Evolutionary conservation across 2,888 invertebrate genomes (phyloP), one percentile per base, ranked within the genome.

Genomic region (Microplitis manilae): DNA sequence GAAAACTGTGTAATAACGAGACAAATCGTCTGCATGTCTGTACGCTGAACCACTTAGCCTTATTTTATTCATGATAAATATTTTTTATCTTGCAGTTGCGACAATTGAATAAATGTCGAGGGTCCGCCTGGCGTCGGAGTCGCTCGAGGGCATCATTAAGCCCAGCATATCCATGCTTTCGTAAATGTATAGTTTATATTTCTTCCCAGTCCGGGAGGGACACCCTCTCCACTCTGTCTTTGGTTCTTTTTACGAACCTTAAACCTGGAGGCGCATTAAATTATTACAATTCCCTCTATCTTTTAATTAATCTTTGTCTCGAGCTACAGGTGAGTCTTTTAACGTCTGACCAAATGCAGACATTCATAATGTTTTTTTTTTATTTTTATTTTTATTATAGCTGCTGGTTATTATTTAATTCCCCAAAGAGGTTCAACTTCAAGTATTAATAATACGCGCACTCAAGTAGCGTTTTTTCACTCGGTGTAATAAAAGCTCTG

Each of bases 91-190:
- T 69, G 65, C 82, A 82, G 83, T 81, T 80, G 79, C 77, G 83
- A 84, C 82, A 84, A 85, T 85, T 85, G 84, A 82, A 82, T 83
- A 83, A 85, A 84, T 72, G 77, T 69, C 75, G 79, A 73, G 77
- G 79, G 81, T 70, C 79, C 79, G 81, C 79, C 73, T 30, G 78
- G 77, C 80, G 82, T 79, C 73, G 71, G 60, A 77, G 79, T 80
- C 71, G 84, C 88, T 85, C 77, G 81, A 83, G 85, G 88, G 88
- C 88, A 86, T 88, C 87, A 87, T 88, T 88, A 88, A 87, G 84
- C 84, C 78, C 81, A 80, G 9, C 80, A 59, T 39, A 71, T 71
- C 39, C 78, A 81, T 79, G 79, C 72, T 79, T 78, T 78, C 80
- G 68, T 76, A 73, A 68, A 64, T 64, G 68, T 75, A 75, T 73